Percentiles rank a stretch among this genome's conserved stretches.
phyloP scores from a whole-genome alignment of 2,888 invertebrate species.

The Lobophora halterata region DNA sequence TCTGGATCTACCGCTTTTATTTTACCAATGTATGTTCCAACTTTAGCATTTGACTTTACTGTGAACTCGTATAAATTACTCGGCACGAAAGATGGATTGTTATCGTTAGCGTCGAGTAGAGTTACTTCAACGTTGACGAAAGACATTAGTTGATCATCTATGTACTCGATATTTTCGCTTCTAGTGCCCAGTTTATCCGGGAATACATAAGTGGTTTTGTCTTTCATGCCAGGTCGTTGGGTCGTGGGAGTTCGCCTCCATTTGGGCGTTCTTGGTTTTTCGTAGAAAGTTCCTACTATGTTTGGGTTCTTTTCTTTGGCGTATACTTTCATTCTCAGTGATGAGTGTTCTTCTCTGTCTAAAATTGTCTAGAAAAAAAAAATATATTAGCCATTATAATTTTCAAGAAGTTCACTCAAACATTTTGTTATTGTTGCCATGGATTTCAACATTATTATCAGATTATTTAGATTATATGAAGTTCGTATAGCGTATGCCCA shows the following conservation, averaged over 20 bases:
- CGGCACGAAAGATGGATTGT: conserved; percentile 92
- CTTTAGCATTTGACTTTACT: conserved; percentile 83
- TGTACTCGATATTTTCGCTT: conserved; percentile 66
- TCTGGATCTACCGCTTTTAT: conserved; percentile 92
- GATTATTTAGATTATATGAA: too few species aligned
- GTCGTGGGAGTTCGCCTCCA: conserved; percentile 58
- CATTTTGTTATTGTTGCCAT: too few species aligned
- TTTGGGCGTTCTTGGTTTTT: conserved; percentile 65
- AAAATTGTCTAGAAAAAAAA: conserved; percentile 81
- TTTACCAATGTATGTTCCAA: conserved; percentile 88
- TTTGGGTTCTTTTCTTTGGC: conserved; percentile 89
- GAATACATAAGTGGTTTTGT: conserved; percentile 72
- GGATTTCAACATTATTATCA: too few species aligned
- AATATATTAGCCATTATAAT: background rate
- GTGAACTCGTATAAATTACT: conserved; percentile 91
- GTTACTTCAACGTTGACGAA: conserved; percentile 90
- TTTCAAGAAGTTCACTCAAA: too few species aligned
- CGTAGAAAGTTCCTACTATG: conserved; percentile 79
- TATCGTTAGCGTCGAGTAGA: conserved; percentile 94
- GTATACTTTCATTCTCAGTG: conserved; percentile 87
- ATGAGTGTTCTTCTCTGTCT: conserved; percentile 88
- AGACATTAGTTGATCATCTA: conserved; percentile 71
- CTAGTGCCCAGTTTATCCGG: conserved; percentile 68
- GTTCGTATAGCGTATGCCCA: too few species aligned
- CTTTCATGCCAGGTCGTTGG: conserved; percentile 45